Conservation (phyloP, 2,888 invertebrate genomes). For the Monochamus alternatus region DNA sequence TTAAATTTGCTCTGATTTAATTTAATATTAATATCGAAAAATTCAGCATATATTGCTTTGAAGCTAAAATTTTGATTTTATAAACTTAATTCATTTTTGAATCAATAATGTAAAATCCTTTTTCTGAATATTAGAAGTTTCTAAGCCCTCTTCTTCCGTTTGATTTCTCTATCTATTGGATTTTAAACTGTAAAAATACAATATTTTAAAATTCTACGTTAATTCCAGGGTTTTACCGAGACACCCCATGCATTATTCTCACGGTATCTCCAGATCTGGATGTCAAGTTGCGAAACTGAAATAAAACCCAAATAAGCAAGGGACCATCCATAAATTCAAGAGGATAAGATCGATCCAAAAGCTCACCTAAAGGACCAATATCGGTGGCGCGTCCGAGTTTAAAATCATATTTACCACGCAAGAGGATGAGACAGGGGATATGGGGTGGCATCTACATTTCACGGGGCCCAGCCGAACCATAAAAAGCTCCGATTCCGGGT, state of each 20-base stretch:
- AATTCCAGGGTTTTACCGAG: slow-evolving; percentile 3
- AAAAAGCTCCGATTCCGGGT: slow-evolving; percentile 71
- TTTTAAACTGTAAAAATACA: not conserved
- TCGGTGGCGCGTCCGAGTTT: slow-evolving; percentile 66
- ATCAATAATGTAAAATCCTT: slow-evolving; percentile 14
- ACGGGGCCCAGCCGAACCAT: slow-evolving; percentile 69
- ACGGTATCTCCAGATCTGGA: slow-evolving; percentile 48
- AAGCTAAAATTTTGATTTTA: too few relatives aligned
- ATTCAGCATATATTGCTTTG: too few relatives aligned
- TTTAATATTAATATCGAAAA: too few relatives aligned
- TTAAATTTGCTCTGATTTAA: too few relatives aligned
- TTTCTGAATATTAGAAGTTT: not conserved
- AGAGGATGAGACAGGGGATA: slow-evolving; percentile 45
- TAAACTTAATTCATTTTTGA: too few relatives aligned
- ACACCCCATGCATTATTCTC: slow-evolving; percentile 28
- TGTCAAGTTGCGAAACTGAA: slow-evolving; percentile 57
- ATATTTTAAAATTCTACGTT: slow-evolving; percentile 21
- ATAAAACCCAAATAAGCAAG: slow-evolving; percentile 62
- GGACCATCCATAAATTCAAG: slow-evolving; percentile 60
- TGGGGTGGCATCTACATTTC: slow-evolving; percentile 69
- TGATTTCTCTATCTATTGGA: too few relatives aligned
- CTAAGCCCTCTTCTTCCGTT: too few relatives aligned
- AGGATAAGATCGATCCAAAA: slow-evolving; percentile 65
- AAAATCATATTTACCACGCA: slow-evolving; percentile 69
- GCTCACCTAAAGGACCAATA: slow-evolving; percentile 67